Conservation (phyloP, 2,888 invertebrate species). For the Tinea trinotella region DNA sequence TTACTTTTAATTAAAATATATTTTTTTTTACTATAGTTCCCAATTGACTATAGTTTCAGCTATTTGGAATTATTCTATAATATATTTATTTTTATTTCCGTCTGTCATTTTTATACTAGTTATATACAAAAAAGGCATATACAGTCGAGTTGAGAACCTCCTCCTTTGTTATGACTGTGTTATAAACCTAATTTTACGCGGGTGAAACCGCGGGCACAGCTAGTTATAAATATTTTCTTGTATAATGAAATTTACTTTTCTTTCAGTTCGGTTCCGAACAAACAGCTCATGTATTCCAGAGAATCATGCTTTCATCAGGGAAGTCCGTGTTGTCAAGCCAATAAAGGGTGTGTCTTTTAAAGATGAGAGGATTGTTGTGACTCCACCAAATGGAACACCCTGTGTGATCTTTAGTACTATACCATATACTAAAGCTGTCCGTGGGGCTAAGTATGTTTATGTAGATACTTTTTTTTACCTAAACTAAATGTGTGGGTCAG, state of each 20-base stretch:
- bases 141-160: too few relatives aligned
- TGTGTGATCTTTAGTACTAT: slow-evolving; percentile 90
- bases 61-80: too few relatives aligned
- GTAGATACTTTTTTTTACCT: too few relatives aligned
- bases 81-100: slow-evolving; percentile 20
- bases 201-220: too few relatives aligned
- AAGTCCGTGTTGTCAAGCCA: slow-evolving; percentile 73
- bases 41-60: too few relatives aligned
- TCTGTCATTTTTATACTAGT: not conserved
- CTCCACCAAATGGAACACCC: slow-evolving; percentile 83
- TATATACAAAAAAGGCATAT: too few relatives aligned
- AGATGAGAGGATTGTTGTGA: slow-evolving; percentile 87
- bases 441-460: slow-evolving; percentile 28
- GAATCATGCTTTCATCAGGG: slow-evolving; percentile 66
- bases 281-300: slow-evolving; percentile 69
- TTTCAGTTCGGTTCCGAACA: slow-evolving; percentile 62
- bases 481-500: too few relatives aligned
- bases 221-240: slow-evolving; percentile 19
- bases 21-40: too few relatives aligned
- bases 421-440: slow-evolving; percentile 82
- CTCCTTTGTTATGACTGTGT: too few relatives aligned
- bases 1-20: too few relatives aligned
- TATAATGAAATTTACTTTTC: slow-evolving; percentile 17
- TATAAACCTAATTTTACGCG: too few relatives aligned
- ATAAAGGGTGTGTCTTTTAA: slow-evolving; percentile 78